These are phyloP conservation scores for Chloroclysta siterata DNA, from an alignment of 2,888 invertebrate genomes.

Conservation along the genomic window DNA sequence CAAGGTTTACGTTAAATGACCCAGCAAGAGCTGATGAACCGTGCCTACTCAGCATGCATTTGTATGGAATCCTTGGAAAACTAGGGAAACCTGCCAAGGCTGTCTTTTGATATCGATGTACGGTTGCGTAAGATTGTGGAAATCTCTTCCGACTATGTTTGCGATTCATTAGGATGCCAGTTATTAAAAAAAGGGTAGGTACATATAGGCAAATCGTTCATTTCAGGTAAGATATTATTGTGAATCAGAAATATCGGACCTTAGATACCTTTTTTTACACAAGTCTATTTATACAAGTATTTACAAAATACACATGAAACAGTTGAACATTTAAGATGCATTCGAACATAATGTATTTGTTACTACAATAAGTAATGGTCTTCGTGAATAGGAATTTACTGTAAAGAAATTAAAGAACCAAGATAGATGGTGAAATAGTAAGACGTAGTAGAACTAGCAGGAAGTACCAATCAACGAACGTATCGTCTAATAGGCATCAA, in stretches of 20 bases:
- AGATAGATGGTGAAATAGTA: conserved; percentile 35
- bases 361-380: too few relatives aligned
- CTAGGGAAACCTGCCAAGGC: conserved; percentile 63
- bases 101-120: conserved; percentile 65
- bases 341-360: too few relatives aligned
- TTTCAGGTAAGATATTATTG: too few relatives aligned
- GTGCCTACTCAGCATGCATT: conserved; percentile 54
- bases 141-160: conserved; percentile 26
- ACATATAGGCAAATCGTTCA: too few relatives aligned
- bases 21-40: conserved; percentile 57
- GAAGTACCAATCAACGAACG: conserved; percentile 52
- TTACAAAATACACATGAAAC: too few relatives aligned
- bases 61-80: conserved; percentile 64
- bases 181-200: too few relatives aligned
- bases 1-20: conserved; percentile 44
- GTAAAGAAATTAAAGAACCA: too few relatives aligned
- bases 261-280: too few relatives aligned
- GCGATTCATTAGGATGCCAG: not conserved
- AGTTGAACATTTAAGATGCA: too few relatives aligned
- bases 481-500: conserved; percentile 39
- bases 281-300: too few relatives aligned
- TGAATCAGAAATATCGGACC: too few relatives aligned
- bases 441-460: conserved; percentile 43
- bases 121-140: conserved; percentile 35
- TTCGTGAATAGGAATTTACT: too few relatives aligned